Evolutionary conservation across 2,888 invertebrate species (phyloP).

Genomic region (Halictus quadricinctus): DNA sequence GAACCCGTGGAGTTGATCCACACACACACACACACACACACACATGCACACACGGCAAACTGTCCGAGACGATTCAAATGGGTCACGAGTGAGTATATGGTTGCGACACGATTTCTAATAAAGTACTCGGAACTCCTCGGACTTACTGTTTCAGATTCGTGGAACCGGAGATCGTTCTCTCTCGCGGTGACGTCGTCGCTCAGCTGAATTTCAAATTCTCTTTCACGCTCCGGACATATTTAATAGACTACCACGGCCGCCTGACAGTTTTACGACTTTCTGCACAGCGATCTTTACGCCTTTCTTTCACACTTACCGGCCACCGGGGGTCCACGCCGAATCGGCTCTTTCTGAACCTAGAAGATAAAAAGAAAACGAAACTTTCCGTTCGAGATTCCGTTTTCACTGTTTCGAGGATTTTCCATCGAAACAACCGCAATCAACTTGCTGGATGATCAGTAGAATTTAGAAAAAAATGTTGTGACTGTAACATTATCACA

Average conservation of each 20-base stretch:
- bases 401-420: not conserved
- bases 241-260: conserved; percentile 23
- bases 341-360: not conserved
- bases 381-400: not conserved
- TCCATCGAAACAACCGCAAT: not conserved
- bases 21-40: too few species aligned
- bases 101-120: conserved; percentile 20
- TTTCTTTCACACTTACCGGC: conserved; percentile 36
- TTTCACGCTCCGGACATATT: conserved; percentile 27
- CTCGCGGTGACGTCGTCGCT: not conserved
- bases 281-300: conserved; percentile 41
- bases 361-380: not conserved
- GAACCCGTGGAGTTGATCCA: not conserved
- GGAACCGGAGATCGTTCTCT: conserved; percentile 8
- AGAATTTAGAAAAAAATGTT: not conserved
- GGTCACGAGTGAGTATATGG: not conserved
- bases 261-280: conserved; percentile 40
- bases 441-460: not conserved
- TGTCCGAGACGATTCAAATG: not conserved
- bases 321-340: not conserved
- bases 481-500: too few species aligned
- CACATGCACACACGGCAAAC: not conserved
- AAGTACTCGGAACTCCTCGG: not conserved
- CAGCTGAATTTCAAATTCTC: conserved; percentile 29
- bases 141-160: not conserved